Conservation (phyloP, 2,113 vertebrate genomes). For the Hippocampus abdominalis region DNA sequence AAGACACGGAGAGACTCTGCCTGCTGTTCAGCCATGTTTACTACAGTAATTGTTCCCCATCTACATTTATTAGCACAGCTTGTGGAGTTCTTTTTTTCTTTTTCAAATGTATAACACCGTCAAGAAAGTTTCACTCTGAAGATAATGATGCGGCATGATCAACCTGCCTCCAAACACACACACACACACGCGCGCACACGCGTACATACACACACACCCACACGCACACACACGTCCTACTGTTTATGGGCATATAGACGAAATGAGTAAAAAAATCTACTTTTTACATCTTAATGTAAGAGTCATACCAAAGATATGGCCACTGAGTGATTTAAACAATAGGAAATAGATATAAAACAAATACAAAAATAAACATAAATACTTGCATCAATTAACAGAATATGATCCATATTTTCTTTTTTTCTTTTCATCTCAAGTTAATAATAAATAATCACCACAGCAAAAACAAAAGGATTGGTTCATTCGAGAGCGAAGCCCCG, state of each 20-base stretch:
- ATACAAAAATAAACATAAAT: slow-evolving; percentile 76
- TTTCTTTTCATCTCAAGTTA: slow-evolving; percentile 62
- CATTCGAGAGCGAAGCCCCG: slow-evolving; percentile 33
- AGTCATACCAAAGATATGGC: slow-evolving; percentile 76
- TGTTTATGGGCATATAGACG: slow-evolving; percentile 71
- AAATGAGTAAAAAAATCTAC: slow-evolving; percentile 69
- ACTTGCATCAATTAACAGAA: slow-evolving; percentile 66
- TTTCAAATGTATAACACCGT: slow-evolving; percentile 62
- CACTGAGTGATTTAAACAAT: slow-evolving; percentile 72
- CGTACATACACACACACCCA: slow-evolving; percentile 59
- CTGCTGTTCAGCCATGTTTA: slow-evolving; percentile 65
- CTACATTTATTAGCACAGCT: slow-evolving; percentile 74
- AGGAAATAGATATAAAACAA: slow-evolving; percentile 72
- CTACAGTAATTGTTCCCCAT: slow-evolving; percentile 68
- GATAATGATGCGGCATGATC: slow-evolving; percentile 65
- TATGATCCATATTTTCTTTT: slow-evolving; percentile 62
- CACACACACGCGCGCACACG: slow-evolving; percentile 53
- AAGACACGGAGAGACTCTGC: slow-evolving; percentile 36
- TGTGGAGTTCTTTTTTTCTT: slow-evolving; percentile 56
- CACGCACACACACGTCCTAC: slow-evolving; percentile 58
- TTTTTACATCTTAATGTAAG: slow-evolving; percentile 72
- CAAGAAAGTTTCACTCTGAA: slow-evolving; percentile 53
- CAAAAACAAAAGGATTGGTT: slow-evolving; percentile 45
- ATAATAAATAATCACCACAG: slow-evolving; percentile 59
- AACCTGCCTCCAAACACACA: slow-evolving; percentile 63